These are phyloP conservation scores for Cyphomyrus discorhynchus DNA, from an alignment of 2,113 vertebrate species.

Conservation along the genomic window DNA sequence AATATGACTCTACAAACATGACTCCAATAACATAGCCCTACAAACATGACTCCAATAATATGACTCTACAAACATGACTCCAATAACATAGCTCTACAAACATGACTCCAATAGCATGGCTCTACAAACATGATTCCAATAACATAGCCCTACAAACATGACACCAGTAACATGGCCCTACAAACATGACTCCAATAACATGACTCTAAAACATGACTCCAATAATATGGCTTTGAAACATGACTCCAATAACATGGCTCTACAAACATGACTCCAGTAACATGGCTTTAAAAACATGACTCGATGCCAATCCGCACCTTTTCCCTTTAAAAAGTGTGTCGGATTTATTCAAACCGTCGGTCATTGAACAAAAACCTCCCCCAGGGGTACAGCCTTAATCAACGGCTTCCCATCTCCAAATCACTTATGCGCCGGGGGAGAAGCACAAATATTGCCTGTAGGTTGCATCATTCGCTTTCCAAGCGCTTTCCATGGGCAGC, in stretches of 20 bases:
- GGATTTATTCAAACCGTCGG: neutral
- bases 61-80: neutral
- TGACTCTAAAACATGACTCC: neutral
- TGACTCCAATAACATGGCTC: neutral
- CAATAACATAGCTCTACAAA: neutral
- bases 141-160: neutral
- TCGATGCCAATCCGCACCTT: neutral
- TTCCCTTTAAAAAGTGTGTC: neutral
- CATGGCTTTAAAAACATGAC: neutral
- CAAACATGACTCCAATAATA: neutral
- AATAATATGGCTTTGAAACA: neutral
- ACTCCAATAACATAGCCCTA: neutral
- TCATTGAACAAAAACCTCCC: slow-evolving; percentile 5
- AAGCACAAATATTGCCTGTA: slow-evolving; percentile 59
- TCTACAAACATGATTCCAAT: neutral
- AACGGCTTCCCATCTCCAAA: slow-evolving; percentile 13
- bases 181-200: neutral
- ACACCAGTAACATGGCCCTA: too few species aligned
- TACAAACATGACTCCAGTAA: neutral
- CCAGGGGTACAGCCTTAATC: neutral
- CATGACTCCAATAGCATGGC: neutral
- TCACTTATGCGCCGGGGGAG: slow-evolving; percentile 40
- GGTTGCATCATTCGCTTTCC: slow-evolving; percentile 66
- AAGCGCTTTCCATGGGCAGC: slow-evolving; percentile 50
- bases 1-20: neutral